Evolutionary conservation across 2,113 vertebrate genomes (phyloP), one percentile per base, ranked within the genome.

Genomic region (Cinclus mexicanus): DNA sequence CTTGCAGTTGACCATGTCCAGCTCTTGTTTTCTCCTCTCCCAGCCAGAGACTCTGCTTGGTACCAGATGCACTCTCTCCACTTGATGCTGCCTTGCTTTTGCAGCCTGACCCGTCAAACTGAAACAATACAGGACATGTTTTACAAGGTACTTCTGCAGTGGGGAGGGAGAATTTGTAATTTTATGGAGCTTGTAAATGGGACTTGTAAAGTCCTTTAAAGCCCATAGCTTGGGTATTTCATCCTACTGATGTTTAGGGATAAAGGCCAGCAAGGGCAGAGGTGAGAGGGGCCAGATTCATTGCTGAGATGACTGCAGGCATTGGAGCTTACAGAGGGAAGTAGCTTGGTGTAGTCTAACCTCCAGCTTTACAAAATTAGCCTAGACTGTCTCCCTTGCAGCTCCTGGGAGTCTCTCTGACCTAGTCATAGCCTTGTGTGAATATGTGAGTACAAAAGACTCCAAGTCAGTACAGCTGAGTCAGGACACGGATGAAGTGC

Each of bases 141-240:
- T 95, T 94, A 97, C 91, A 96, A 96, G 90, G 84, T 94, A 71
- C 3, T 92, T 91, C 90, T 94, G 75, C 78, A 83, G 56, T 60
- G 75, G 50, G 57, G 72, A 95, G 87, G 60, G 83, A 94, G 93
- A 96, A 87, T 69, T 64, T 82, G 69, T 94, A 92, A 93, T 96
- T 97, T 97, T 97, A 97, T 95, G 83, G 96, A 91, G 90, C 96
- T 96, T 95, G 92, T 95, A 97, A 97, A 96, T 44, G 25, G 68
- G 90, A 92, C 94, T 96, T 95, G 88, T 97, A 97, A 97, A 97
- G 86, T 83, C 88, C 85, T 95, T 91, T 83, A 95, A 96, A 96
- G 77, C 92, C 69, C 42, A 69, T 65, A 94, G 92, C 82, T 86
- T 94, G 95, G 79, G 37, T 76, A 93, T 94, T 93, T 96, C 93